Evolutionary conservation across 2,797 vertebrate species (phyloP), one percentile per base, ranked within the genome.

Genomic region (Hydrolagus colliei): DNA sequence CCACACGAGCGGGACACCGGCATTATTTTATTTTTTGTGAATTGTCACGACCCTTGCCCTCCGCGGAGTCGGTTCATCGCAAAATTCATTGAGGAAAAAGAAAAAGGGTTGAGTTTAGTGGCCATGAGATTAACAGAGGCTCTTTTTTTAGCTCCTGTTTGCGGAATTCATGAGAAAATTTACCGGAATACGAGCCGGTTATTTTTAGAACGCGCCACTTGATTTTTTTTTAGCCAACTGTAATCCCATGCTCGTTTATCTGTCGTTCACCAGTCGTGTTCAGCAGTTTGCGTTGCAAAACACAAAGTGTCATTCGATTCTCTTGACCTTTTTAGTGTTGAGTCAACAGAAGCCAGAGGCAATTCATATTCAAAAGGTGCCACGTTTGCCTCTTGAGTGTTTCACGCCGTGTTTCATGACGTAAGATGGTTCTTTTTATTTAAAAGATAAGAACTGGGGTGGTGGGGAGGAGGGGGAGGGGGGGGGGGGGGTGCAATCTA

Each of bases 171-270:
- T 80, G 35, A 80, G 68, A 82, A 35, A 65, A 68, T 67, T 82
- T 68, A 67, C 63, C 79, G 68, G 79, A 67, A 82, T 32, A 16
- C 20, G 79, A 8, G 4, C 12, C 18, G 14, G 12, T 68, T 82
- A 82, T 82, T 68, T 82, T 82, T 68, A 68, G 79, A 68, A 82
- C 14, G 32, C 67, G 63, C 78, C 32, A 67, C 63, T 35, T 68
- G 22, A 82, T 68, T 67, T 16, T 82, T 52, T 52, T 52, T 52
- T 52, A 52, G 79, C 18, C 18, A 16, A 82, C 32, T 68, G 11
- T 9, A 82, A 67, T 41, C 27, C 63, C 20, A 18, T 32, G 13
- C 5, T 3, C 10, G 63, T 82, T 82, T 82, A 82, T 82, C 79
- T 82, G 13, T 2, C 20, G 27, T 68, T 82, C 63, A 82, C 27